Evolutionary conservation across 2,888 invertebrate species (phyloP).

Genomic region (Clitarchus hookeri): DNA sequence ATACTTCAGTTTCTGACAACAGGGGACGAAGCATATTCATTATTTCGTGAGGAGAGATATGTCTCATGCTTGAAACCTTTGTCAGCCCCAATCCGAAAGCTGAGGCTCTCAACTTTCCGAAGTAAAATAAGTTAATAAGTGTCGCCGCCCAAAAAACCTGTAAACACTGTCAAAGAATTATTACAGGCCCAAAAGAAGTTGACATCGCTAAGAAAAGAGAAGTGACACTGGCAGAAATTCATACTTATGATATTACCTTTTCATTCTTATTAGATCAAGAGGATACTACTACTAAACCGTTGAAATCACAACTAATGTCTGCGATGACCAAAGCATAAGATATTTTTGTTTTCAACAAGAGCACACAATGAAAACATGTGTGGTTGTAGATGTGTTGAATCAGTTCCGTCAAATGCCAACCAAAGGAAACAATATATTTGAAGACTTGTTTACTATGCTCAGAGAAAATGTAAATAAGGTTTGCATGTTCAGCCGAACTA

Average conservation of each 20-base stretch:
- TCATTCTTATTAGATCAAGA: background rate
- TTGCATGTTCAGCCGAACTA: background rate
- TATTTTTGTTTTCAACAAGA: background rate
- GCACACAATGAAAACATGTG: background rate
- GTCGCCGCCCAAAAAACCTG: background rate
- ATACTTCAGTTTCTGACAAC: conserved; percentile 5
- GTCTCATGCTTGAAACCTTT: background rate
- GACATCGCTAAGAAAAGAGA: background rate
- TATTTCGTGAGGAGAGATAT: background rate
- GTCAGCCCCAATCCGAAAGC: background rate
- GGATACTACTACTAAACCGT: background rate
- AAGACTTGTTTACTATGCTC: background rate
- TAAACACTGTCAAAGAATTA: background rate
- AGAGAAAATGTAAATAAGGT: background rate
- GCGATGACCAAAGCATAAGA: background rate
- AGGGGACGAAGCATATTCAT: background rate
- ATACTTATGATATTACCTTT: background rate
- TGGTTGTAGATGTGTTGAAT: conserved; percentile 17
- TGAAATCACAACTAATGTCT: background rate
- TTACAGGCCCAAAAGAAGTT: background rate
- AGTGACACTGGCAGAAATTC: conserved; percentile 1
- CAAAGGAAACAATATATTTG: background rate
- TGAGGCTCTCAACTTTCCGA: background rate
- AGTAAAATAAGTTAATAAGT: background rate
- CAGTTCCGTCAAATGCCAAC: background rate